Percentiles rank a stretch among this genome's conserved stretches.
Evolutionary conservation across 2,113 vertebrate genomes (phyloP).

Genomic region (Epinephelus fuscoguttatus): DNA sequence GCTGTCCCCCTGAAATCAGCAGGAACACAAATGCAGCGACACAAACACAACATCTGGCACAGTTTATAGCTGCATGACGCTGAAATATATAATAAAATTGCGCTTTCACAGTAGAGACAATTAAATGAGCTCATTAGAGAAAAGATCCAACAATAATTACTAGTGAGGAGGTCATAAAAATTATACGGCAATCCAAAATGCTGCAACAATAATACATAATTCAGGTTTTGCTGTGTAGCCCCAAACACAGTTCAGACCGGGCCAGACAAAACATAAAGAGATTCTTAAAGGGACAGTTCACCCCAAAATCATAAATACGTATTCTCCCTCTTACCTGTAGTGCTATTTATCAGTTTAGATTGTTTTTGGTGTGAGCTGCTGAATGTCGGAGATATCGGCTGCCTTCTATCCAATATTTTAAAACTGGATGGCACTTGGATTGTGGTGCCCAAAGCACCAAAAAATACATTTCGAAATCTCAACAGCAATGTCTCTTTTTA

Average conservation of each 20-base stretch:
- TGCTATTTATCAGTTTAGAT: too few relatives aligned
- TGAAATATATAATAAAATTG: constrained; percentile 8
- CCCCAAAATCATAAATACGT: too few relatives aligned
- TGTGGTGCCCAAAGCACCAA: too few relatives aligned
- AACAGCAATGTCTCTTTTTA: too few relatives aligned
- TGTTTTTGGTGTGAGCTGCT: too few relatives aligned
- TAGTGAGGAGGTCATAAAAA: neutral
- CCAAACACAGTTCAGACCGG: neutral
- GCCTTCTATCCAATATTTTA: too few relatives aligned
- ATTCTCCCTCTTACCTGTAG: too few relatives aligned
- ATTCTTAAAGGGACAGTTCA: too few relatives aligned
- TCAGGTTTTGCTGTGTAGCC: neutral
- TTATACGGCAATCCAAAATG: neutral
- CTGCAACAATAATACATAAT: constrained; percentile 20
- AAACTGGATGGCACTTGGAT: too few relatives aligned
- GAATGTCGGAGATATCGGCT: too few relatives aligned
- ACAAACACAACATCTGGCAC: constrained; percentile 23
- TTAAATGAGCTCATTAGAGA: constrained; percentile 24
- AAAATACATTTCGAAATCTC: too few relatives aligned
- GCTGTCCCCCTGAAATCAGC: neutral
- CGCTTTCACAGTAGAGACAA: neutral
- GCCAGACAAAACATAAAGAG: neutral
- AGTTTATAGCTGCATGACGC: constrained; percentile 1
- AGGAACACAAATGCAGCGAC: neutral
- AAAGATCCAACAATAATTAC: neutral